Evolutionary conservation across 2,797 vertebrate genomes (phyloP), one percentile per base, ranked within the genome.

Genomic region (Artibeus jamaicensis): DNA sequence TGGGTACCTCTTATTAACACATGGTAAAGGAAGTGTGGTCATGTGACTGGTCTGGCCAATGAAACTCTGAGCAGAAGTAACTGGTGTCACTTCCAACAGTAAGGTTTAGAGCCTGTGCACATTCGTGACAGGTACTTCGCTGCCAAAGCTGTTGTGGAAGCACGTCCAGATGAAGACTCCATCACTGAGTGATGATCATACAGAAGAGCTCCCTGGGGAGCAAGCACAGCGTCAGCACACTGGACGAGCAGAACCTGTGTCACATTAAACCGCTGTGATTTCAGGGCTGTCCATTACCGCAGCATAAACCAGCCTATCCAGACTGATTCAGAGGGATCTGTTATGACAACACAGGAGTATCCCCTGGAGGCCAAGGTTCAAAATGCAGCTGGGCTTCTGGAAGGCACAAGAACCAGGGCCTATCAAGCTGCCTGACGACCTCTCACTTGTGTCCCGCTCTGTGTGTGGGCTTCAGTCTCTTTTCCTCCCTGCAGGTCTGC

Each of bases 31-130:
- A 48, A 50, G 26, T 50, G 59, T 37, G 29, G 59, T 62, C 67
- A 67, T 37, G 26, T 57, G 81, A 95, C 14, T 39, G 74, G 42
- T 93, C 6, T 57, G 62, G 37, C 29, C 42, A 85, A 39, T 37
- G 26, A 93, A 79, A 37, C 32, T 84, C 57, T 50, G 37, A 26
- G 26, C 22, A 74, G 87, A 94, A 87, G 29, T n/a, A 21, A 94
- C 62, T 26, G 44, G 34, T 14, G 24, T 62, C 29, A 82, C 48
- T 82, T 46, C 5, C 46, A 70, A 86, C 32, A 76, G 48, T 26
- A 84, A 65, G 12, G 22, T 22, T 73, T 21, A 85, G n/a, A 92
- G 53, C 16, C 39, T 53, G 59, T 42, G 4, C 39, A 71, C 29
- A 53, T 59, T 53, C 24, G 65, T 9, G 14, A 53, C 18, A 59